Evolutionary conservation across 2,888 invertebrate genomes (phyloP), one percentile per base, ranked within the genome.

Genomic region (Heliconius ethilla): DNA sequence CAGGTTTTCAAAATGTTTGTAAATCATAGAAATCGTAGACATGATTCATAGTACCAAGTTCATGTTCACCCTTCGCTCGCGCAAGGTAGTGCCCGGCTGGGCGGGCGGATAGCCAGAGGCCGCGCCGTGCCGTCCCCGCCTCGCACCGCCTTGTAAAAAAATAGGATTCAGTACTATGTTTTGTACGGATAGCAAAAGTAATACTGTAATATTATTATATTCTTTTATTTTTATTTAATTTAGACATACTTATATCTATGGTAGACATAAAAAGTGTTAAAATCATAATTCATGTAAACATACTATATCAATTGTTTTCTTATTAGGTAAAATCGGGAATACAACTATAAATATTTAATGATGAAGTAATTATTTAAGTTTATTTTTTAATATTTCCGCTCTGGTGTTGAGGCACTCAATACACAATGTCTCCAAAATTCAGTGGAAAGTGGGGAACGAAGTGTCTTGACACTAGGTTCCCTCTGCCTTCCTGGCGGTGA

Each of bases 71-170:
- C 77, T 77, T 45, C 76, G 72, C 72, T 40, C 62, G 70, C 74
- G 80, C 66, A 79, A 85, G 86, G 85, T 87, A 85, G 87, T 87
- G 86, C 75, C 72, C 72, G 79, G 86, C 84, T 83, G 87, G 89
- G 90, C 89, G 89, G 88, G 89, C 84, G 83, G 91, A 91, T 92
- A 87, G 92, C 92, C 93, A 93, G 87, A 86, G 92, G 92, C 89
- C 92, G 90, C 91, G 91, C 89, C 78, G 80, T 76, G 70, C 91
- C 90, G 90, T 85, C 86, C 83, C 86, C 80, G 79, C 83, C 80
- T 80, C 65, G 81, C 66, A 79, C 82, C 89, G 87, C 87, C 87
- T 76, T 78, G 81, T 78, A 80, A 83, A 84, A 84, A 82, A 84
- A 83, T 83, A 79, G 81, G 81, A 83, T 82, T 82, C 82, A 83